Evolutionary conservation across 2,113 vertebrate genomes (phyloP).

Genomic region (Istiophorus platypterus): DNA sequence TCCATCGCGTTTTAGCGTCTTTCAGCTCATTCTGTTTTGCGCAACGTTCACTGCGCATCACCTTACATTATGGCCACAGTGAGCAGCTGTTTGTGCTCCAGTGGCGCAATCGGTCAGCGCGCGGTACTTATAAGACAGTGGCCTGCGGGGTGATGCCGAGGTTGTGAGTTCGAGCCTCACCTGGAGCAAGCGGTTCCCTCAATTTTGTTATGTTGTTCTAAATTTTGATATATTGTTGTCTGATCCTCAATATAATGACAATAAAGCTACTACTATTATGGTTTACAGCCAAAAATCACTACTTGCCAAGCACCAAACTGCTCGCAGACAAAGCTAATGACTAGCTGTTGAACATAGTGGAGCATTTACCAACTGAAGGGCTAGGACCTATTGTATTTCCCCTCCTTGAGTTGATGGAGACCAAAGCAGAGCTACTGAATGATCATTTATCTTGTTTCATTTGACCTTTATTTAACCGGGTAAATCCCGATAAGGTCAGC

Average conservation of each 20-base stretch:
- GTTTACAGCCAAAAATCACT: no score
- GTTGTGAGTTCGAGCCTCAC: conserved; percentile 25
- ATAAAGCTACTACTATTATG: no score
- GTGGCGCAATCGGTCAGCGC: conserved; percentile 33
- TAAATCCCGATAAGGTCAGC: no score
- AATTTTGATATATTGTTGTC: no score
- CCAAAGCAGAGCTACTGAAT: not conserved
- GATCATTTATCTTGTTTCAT: not conserved
- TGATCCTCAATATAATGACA: no score
- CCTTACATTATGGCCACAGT: no score
- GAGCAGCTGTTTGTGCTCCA: not conserved
- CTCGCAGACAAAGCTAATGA: not conserved
- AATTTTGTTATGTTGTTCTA: no score
- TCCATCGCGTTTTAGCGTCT: not conserved
- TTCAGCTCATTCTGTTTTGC: not conserved
- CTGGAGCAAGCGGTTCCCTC: no score
- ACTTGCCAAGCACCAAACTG: not conserved
- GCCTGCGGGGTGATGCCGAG: conserved; percentile 5
- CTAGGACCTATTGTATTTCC: no score
- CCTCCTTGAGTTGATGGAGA: not conserved
- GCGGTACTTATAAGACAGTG: conserved; percentile 33
- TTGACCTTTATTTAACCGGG: no score
- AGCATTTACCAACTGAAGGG: not conserved
- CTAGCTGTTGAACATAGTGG: not conserved
- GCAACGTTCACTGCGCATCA: not conserved